A percentile compares a stretch with the other conserved stretches of the same genome.
Conservation (phyloP, 2,113 vertebrate genomes). For the Peucedramus taeniatus region DNA sequence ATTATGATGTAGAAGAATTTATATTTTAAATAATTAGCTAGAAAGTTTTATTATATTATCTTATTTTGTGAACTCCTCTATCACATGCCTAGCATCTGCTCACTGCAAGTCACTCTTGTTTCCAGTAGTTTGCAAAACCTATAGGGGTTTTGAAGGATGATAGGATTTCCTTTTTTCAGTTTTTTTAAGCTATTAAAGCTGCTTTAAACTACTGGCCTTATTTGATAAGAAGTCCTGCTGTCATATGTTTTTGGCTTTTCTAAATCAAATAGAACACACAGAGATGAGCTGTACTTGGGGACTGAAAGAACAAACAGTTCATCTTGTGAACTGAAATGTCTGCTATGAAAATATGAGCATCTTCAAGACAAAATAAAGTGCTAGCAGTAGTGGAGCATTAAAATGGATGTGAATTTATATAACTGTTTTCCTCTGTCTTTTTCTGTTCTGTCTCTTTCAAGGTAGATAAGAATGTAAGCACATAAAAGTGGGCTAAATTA, state of each 20-base stretch:
- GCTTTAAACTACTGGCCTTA: slow-evolving; percentile 34
- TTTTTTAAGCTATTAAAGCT: slow-evolving; percentile 26
- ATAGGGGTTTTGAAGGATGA: slow-evolving; percentile 8
- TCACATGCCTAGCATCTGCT: neutral
- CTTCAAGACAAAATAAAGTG: slow-evolving; percentile 28
- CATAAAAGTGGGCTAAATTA: slow-evolving; percentile 52
- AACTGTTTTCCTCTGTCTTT: neutral
- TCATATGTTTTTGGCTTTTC: slow-evolving; percentile 45
- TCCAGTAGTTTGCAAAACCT: slow-evolving; percentile 31
- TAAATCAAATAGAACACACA: slow-evolving; percentile 45
- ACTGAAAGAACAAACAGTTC: slow-evolving; percentile 48
- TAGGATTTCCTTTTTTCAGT: neutral
- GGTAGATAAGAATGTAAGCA: neutral
- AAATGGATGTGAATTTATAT: slow-evolving; percentile 32
- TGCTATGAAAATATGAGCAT: slow-evolving; percentile 39
- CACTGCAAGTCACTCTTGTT: neutral
- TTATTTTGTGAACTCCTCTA: neutral
- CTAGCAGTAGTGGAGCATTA: neutral
- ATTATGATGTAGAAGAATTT: neutral
- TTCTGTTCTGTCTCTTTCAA: slow-evolving; percentile 27
- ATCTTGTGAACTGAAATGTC: slow-evolving; percentile 34
- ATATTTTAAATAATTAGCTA: neutral
- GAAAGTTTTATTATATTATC: neutral
- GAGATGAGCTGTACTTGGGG: slow-evolving; percentile 19
- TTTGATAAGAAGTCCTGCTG: slow-evolving; percentile 53